These are phyloP conservation scores for Carpatolechia fugitivella DNA, from an alignment of 2,888 invertebrate species.

Conservation along the genomic window DNA sequence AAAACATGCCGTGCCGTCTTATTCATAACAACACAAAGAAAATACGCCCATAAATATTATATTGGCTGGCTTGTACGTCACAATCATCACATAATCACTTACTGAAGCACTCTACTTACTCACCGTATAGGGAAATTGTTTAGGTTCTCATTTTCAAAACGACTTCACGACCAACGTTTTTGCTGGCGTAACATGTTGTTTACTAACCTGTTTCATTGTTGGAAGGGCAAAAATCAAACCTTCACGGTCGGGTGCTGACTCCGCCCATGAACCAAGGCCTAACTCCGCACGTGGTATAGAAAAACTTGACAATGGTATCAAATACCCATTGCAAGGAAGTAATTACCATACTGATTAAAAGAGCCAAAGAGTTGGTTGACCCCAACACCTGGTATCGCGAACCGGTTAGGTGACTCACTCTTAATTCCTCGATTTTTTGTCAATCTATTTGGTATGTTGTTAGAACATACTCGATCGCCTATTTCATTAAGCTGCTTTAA, in stretches of 20 bases:
- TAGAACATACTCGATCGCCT: constrained; percentile 1
- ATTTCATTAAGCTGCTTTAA: not conserved
- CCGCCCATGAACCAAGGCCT: constrained; percentile 50
- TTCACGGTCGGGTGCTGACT: constrained; percentile 52
- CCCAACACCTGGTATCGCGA: constrained; percentile 35
- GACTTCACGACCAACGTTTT: not conserved
- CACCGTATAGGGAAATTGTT: not conserved
- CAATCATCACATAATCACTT: no score
- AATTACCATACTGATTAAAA: constrained; percentile 43
- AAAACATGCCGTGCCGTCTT: not conserved
- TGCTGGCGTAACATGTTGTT: constrained; percentile 6
- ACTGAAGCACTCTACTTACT: no score
- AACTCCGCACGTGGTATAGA: constrained; percentile 42
- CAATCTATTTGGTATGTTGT: not conserved
- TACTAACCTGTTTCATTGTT: constrained; percentile 14
- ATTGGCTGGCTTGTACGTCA: not conserved
- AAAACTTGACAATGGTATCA: constrained; percentile 41
- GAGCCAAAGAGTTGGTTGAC: constrained; percentile 48
- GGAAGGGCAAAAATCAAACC: constrained; percentile 44
- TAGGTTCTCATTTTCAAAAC: not conserved
- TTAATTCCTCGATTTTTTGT: constrained; percentile 11
- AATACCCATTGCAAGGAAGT: constrained; percentile 43
- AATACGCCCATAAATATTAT: not conserved
- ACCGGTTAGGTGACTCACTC: constrained; percentile 34
- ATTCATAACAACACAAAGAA: not conserved